Base-by-base conservation (phyloP, 2,888 invertebrate genomes). In the Acronicta alni region DNA sequence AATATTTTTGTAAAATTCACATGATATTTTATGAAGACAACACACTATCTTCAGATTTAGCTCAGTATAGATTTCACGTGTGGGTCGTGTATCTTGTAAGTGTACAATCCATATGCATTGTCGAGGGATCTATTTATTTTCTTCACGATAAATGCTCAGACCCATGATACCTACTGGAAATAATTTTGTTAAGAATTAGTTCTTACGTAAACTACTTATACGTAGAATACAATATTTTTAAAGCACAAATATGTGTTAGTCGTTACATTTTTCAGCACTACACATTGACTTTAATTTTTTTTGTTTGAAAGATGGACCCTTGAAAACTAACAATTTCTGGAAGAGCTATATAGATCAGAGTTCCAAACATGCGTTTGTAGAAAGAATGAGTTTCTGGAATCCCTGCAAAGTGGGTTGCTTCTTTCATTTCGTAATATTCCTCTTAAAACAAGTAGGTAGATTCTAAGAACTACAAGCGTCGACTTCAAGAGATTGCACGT, bases 71-170 rank as follows among this genome's bases (percentile, higher is more conserved):
- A 54, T 23, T 15, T 47, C 42, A 16, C 45, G 12, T 39, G 58
- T 60, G 30, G 10, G 9, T 51, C 15, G 18, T 26, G 39, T 51
- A 47, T 49, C 47, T 30, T 45, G 66, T 71, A 57, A 67, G 72
- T 74, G 77, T 79, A 76, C 67, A 80, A 78, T 79, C 72, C 74
- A 74, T 75, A 77, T 80, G 80, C 79, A 81, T 79, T 75, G 81
- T 74, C 78, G 71, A 67, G 79, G 80, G 79, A 81, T 75, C 81
- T 81, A 81, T 81, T 81, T 81, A 80, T 81, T 80, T 79, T 73
- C 80, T 72, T 73, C 67, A 67, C 69, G 75, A 80, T 79, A 80
- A 80, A 81, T 80, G 75, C 72, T 65, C 66, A 57, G 68, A 67
- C 77, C 75, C 76, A 67, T 57, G 65, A 61, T 67, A 72, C n/a